Conservation (phyloP, 1,140 invertebrate species). For the Ooceraea biroi region DNA sequence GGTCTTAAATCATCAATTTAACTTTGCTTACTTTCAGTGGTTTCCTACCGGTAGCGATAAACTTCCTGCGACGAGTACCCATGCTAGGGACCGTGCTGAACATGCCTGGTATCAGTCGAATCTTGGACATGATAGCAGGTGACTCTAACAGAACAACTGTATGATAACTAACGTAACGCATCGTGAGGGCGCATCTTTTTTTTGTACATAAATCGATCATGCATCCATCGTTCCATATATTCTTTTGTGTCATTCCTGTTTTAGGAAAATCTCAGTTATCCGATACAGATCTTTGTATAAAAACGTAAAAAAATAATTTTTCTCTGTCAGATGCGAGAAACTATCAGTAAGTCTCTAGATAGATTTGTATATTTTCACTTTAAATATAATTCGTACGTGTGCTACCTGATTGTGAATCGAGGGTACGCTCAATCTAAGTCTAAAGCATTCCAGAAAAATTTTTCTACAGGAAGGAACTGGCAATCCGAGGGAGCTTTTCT, state of each 20-base stretch:
- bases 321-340: background rate
- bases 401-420: constrained; percentile 40
- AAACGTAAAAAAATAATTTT: constrained; percentile 42
- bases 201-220: constrained; percentile 80
- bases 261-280: constrained; percentile 10
- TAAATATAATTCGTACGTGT: constrained; percentile 23
- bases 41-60: constrained; percentile 95
- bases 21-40: constrained; percentile 87
- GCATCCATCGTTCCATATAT: constrained; percentile 34
- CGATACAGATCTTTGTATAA: constrained; percentile 63
- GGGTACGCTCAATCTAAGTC: background rate
- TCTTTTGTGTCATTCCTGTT: constrained; percentile 58
- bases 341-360: constrained; percentile 29
- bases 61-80: constrained; percentile 93
- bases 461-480: background rate
- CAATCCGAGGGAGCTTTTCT: constrained; percentile 16
- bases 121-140: constrained; percentile 88
- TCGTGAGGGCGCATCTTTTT: constrained; percentile 47
- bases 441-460: constrained; percentile 49
- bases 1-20: constrained; percentile 15
- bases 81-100: constrained; percentile 91
- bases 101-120: constrained; percentile 90
- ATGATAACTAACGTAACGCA: constrained; percentile 82
- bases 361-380: constrained; percentile 52
- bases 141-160: constrained; percentile 89